A percentile compares a stretch with the other conserved stretches of the same genome.
Conservation (phyloP, 2,113 vertebrate genomes). For the Brachypodius melanocephalos region DNA sequence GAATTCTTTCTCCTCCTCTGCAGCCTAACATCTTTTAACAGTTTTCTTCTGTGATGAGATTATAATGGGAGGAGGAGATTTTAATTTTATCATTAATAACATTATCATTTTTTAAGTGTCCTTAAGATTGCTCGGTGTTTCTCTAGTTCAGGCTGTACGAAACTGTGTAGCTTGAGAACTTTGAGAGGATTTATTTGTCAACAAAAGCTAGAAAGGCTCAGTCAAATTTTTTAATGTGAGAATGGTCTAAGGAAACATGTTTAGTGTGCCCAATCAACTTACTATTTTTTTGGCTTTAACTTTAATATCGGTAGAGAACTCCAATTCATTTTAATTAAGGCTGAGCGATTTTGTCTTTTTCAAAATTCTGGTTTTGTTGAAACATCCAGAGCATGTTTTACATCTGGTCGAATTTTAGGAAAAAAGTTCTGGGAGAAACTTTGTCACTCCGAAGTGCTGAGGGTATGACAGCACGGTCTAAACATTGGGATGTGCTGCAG, state of each 20-base stretch:
- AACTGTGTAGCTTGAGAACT: neutral
- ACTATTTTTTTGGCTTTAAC: neutral
- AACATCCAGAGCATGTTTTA: neutral
- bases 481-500: neutral
- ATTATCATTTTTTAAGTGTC: neutral
- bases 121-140: neutral
- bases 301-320: neutral
- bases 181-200: neutral
- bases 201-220: neutral
- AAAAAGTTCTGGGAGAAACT: neutral
- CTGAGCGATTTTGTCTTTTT: neutral
- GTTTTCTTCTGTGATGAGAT: neutral
- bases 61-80: neutral
- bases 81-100: neutral
- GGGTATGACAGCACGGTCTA: neutral
- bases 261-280: neutral
- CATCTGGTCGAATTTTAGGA: neutral
- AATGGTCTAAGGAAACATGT: neutral
- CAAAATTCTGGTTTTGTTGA: neutral
- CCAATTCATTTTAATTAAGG: neutral
- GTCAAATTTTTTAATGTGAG: neutral
- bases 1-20: neutral
- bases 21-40: neutral
- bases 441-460: neutral
- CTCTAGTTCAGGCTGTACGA: neutral